A percentile compares a stretch with the other conserved stretches of the same genome.
phyloP scores from a whole-genome alignment of 1,140 invertebrate genomes.

The Myzus persicae region DNA sequence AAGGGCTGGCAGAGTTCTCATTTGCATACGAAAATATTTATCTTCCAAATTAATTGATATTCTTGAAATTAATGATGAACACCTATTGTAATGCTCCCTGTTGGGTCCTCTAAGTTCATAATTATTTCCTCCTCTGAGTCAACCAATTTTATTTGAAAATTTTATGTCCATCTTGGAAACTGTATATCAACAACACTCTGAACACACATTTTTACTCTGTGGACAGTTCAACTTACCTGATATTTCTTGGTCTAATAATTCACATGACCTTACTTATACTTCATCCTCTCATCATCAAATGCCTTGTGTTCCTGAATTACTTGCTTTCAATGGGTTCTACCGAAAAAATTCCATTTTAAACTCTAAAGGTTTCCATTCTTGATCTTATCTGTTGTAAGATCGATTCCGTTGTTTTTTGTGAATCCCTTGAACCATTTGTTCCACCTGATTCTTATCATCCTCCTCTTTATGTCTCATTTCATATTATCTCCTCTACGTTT shows the following conservation, averaged over 20 bases:
- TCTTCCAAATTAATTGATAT: background rate
- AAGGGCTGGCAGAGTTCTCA: constrained; percentile 12
- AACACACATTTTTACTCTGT: background rate
- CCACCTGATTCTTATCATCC: background rate
- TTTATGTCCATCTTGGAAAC: background rate
- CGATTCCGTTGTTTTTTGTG: background rate
- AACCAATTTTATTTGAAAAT: background rate
- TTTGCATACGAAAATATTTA: background rate
- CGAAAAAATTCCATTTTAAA: background rate
- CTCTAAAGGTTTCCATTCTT: background rate
- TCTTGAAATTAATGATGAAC: background rate
- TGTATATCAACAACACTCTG: background rate
- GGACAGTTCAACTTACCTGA: background rate
- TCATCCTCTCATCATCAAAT: background rate
- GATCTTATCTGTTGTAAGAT: background rate
- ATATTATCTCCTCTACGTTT: background rate
- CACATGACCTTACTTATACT: background rate
- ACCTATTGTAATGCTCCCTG: too few relatives aligned
- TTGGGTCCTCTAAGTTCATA: background rate
- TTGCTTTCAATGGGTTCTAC: background rate
- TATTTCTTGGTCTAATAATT: constrained; percentile 11
- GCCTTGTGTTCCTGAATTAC: background rate
- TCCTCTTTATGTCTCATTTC: background rate
- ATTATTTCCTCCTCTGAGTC: background rate
- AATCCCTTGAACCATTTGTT: background rate